These are phyloP conservation scores for Poeciliopsis retropinna DNA, from an alignment of 2,113 vertebrate genomes.

Conservation along the genomic window DNA sequence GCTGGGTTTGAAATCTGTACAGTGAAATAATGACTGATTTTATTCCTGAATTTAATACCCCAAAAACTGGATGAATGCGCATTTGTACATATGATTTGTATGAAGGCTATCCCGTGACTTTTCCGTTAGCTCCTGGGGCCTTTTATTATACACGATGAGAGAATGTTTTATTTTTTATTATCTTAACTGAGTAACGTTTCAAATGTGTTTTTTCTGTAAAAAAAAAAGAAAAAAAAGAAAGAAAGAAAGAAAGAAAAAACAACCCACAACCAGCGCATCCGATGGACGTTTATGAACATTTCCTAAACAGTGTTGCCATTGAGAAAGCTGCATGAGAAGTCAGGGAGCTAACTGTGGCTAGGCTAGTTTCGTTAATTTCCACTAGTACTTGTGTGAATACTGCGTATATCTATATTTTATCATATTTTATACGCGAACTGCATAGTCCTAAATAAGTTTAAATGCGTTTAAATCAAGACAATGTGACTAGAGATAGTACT, in stretches of 20 bases:
- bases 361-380: background rate
- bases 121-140: slow-evolving; percentile 15
- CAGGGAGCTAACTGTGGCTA: background rate
- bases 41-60: background rate
- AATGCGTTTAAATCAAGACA: too few species aligned
- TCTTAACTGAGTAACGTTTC: background rate
- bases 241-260: too few species aligned
- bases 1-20: background rate
- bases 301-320: background rate
- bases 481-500: background rate
- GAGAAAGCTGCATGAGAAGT: background rate
- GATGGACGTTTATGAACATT: background rate
- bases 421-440: background rate
- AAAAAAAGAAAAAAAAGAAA: too few species aligned
- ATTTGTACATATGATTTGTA: background rate
- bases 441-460: background rate
- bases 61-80: background rate
- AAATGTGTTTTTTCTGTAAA: accelerated
- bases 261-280: background rate
- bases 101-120: slow-evolving; percentile 34
- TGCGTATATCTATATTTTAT: background rate
- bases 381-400: background rate
- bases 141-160: background rate
- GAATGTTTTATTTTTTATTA: background rate
- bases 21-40: background rate